Evolutionary conservation across 2,113 vertebrate species (phyloP), one percentile per base, ranked within the genome.

Genomic region (Pimephales promelas): DNA sequence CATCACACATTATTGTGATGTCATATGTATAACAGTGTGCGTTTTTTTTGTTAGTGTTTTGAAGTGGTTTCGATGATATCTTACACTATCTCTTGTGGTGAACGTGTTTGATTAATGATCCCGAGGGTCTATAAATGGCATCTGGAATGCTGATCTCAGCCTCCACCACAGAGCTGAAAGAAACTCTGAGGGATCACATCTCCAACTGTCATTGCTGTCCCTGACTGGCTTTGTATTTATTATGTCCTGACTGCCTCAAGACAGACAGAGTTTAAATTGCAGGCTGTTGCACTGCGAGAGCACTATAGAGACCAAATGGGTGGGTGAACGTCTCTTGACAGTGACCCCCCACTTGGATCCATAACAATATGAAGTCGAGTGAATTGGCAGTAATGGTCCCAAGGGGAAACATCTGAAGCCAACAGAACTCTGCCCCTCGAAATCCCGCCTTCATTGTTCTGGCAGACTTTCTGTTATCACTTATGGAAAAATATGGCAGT

Each of bases 31-130:
- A 87, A 88, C 85, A 87, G 62, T 81, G 83, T 77, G 80, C 79
- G 28, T 68, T 87, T 81, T 70, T 88, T 84, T 81, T 88, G 84
- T 73, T 52, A 26, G 83, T 11, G 7, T 84, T 86, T 88, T 81
- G 81, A 88, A 87, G 90, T 85, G 90, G 90, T 89, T 88, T 84
- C 47, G 90, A 85, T 77, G 81, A 84, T 86, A 85, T 87, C 85
- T 85, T 66, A 10, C 82, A 61, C 85, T 83, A 90, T 90, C 83
- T 73, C 78, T 79, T 85, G 61, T 82, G 81, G 86, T 62, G 84
- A 90, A 91, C 79, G 45, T 79, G 83, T 89, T 90, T 93, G 93
- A 95, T 94, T 92, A 92, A 93, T 90, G 90, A 90, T 78, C 89
- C 81, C 72, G 54, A 87, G 82, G 85, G 90, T 82, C 89, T 85